These are phyloP conservation scores for Neomorphus geoffroyi DNA, from an alignment of 2,797 vertebrate genomes.

Conservation along the genomic window DNA sequence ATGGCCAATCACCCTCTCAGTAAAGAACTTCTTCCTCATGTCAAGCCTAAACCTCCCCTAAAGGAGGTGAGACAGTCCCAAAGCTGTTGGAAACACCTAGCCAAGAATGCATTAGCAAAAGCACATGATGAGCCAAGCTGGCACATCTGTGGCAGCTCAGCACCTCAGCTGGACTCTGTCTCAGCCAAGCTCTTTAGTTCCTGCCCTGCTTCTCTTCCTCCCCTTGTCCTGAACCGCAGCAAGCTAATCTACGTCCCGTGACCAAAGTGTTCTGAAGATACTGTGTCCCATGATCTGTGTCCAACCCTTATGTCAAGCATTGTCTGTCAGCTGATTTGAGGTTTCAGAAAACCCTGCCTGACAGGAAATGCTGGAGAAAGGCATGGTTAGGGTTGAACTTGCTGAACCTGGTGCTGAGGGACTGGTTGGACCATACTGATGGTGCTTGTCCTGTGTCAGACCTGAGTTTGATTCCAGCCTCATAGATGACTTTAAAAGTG, in stretches of 20 bases:
- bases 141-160: rapidly evolving
- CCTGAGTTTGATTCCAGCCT: neutral
- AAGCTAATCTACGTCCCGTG: neutral
- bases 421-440: neutral
- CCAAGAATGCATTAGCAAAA: neutral
- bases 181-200: neutral
- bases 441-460: neutral
- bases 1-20: too few relatives aligned
- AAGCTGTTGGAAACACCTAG: neutral
- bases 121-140: neutral
- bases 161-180: neutral
- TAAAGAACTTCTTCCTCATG: too few relatives aligned
- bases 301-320: neutral
- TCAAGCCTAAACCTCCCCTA: too few relatives aligned
- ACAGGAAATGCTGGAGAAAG: neutral
- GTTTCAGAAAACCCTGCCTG: neutral
- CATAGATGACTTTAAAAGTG: neutral
- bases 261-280: neutral
- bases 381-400: neutral
- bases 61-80: neutral
- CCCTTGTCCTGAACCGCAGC: neutral
- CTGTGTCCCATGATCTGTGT: neutral
- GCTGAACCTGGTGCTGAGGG: neutral
- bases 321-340: neutral
- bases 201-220: neutral